phyloP scores from a whole-genome alignment of 2,888 invertebrate genomes.

The Amblyjoppa fuscipennis region DNA sequence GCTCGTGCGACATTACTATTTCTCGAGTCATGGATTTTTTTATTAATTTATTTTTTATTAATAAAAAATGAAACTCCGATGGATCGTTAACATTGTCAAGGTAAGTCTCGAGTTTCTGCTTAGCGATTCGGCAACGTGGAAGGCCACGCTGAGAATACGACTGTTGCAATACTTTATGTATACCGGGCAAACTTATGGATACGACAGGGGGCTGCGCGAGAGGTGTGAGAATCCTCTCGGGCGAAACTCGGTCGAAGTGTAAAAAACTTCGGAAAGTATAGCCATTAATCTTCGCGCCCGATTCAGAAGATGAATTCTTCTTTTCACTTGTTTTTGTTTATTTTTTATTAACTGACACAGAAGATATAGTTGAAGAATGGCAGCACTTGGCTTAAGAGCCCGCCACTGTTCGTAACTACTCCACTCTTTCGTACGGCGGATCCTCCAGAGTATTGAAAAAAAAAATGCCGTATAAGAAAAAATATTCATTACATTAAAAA shows the following conservation, averaged over 20 bases:
- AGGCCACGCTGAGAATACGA: conserved; percentile 2
- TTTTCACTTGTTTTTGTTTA: conserved; percentile 38
- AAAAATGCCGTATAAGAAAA: neutral
- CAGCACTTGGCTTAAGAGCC: neutral
- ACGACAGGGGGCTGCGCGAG: conserved; percentile 7
- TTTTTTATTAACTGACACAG: conserved; percentile 68
- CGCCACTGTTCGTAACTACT: conserved; percentile 8
- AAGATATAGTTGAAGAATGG: conserved; percentile 71
- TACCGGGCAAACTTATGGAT: conserved; percentile 54
- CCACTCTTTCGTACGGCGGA: neutral
- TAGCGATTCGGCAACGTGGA: neutral
- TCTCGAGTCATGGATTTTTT: neutral
- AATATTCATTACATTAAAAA: neutral
- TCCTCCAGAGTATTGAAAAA: neutral
- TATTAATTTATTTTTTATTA: neutral
- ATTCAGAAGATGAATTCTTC: conserved; percentile 33
- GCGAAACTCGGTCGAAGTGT: neutral
- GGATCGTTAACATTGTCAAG: conserved; percentile 13
- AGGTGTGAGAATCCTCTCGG: conserved; percentile 5
- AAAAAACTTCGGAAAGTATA: conserved; percentile 34
- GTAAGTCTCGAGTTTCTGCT: neutral
- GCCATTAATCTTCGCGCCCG: conserved; percentile 69
- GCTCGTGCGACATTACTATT: no score
- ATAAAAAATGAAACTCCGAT: neutral
- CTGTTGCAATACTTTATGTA: conserved; percentile 40